These are phyloP conservation scores for Phorcus lineatus DNA, from an alignment of 2,888 invertebrate genomes.

Conservation along the genomic window DNA sequence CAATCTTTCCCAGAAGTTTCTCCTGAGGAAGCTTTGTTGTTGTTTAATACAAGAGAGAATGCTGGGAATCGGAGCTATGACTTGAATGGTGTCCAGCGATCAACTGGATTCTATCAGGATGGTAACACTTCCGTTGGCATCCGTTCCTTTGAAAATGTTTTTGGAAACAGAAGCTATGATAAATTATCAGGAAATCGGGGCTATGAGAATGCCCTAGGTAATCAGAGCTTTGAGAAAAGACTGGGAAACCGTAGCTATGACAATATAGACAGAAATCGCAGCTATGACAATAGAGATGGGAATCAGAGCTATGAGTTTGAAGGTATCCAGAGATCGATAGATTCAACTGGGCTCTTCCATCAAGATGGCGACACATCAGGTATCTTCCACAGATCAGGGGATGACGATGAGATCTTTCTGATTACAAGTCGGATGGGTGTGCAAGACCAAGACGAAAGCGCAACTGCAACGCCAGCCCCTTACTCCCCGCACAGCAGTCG, in stretches of 20 bases:
- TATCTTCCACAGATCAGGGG: slow-evolving; percentile 26
- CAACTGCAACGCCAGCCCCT: slow-evolving; percentile 20
- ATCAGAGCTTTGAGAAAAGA: no score
- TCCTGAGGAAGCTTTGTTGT: slow-evolving; percentile 54
- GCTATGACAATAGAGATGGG: not conserved
- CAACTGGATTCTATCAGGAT: not conserved
- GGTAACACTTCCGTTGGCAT: not conserved
- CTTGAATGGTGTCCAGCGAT: not conserved
- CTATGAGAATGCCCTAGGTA: no score
- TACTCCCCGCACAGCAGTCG: slow-evolving; percentile 35
- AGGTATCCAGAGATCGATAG: not conserved
- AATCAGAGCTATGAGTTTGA: not conserved
- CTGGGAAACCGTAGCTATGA: no score
- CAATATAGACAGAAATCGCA: not conserved
- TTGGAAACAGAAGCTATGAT: no score
- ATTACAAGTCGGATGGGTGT: slow-evolving; percentile 47
- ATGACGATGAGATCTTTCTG: slow-evolving; percentile 62
- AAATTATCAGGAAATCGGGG: no score
- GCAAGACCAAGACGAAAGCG: not conserved
- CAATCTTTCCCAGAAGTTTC: slow-evolving; percentile 65
- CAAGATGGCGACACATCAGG: slow-evolving; percentile 12
- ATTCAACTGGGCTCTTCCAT: slow-evolving; percentile 6
- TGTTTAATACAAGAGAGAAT: not conserved
- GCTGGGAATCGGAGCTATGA: no score
- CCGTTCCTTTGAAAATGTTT: not conserved